Evolutionary conservation across 2,888 invertebrate species (phyloP).

Genomic region (Clanis bilineata): DNA sequence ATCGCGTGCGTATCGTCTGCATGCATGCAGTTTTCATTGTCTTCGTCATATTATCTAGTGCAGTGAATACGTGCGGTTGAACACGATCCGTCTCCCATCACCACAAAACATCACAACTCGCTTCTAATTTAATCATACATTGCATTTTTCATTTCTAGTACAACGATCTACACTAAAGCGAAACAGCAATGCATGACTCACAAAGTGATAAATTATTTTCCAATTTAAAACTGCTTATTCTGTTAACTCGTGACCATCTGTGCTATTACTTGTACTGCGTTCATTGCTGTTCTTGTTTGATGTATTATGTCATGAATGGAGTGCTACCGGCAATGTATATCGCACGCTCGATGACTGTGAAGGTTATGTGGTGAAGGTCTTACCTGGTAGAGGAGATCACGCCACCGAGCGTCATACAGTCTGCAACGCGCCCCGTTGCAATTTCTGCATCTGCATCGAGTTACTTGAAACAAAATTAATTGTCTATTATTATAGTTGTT

Average conservation of each 20-base stretch:
- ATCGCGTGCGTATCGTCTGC: conserved; percentile 1
- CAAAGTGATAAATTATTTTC: not conserved
- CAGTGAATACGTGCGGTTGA: conserved; percentile 5
- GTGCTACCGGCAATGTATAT: not conserved
- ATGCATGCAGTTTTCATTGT: conserved; percentile 9
- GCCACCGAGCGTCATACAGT: conserved; percentile 17
- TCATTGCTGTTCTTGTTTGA: not conserved
- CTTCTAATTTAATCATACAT: not conserved
- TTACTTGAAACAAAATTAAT: not conserved
- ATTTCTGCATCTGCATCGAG: not conserved
- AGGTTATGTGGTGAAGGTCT: not conserved
- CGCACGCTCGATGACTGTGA: not conserved
- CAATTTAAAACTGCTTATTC: not conserved
- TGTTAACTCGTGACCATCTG: not conserved
- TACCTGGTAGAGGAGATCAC: conserved; percentile 8
- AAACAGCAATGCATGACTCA: not conserved
- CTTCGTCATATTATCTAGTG: conserved; percentile 13
- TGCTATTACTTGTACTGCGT: not conserved
- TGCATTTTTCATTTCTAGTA: not conserved
- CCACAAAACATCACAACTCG: not conserved
- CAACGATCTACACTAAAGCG: too few relatives aligned
- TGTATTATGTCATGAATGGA: not conserved
- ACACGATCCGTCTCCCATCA: conserved; percentile 3
- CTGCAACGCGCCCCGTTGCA: not conserved
- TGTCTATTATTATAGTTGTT: not conserved